Conservation (phyloP, 1,140 invertebrate genomes). For the Laodelphax striatellus region DNA sequence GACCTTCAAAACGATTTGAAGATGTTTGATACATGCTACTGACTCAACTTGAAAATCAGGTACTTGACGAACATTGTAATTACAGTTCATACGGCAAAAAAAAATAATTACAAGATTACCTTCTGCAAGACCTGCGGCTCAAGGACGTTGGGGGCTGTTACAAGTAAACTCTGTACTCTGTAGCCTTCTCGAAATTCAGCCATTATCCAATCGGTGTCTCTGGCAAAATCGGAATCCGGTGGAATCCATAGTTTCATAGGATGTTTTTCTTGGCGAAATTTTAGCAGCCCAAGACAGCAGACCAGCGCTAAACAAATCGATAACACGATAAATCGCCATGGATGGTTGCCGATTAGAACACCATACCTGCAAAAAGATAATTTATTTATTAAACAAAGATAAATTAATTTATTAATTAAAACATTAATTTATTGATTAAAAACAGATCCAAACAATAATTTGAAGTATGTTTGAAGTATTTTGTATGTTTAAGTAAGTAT, state of each 20-base stretch:
- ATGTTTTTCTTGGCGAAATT: conserved; percentile 48
- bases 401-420: no score
- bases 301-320: conserved; percentile 38
- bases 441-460: no score
- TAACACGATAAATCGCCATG: conserved; percentile 38
- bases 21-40: not conserved
- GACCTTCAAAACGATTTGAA: no score
- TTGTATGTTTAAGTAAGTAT: no score
- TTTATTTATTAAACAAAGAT: no score
- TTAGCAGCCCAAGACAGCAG: conserved; percentile 40
- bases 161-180: conserved; percentile 45
- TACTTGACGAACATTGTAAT: no score
- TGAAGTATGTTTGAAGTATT: no score
- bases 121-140: conserved; percentile 38
- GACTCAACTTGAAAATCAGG: no score
- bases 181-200: conserved; percentile 49
- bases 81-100: no score
- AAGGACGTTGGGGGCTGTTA: conserved; percentile 53
- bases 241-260: conserved; percentile 63
- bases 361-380: conserved; percentile 39
- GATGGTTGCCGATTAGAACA: conserved; percentile 34
- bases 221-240: conserved; percentile 49
- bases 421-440: no score
- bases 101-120: conserved; percentile 26
- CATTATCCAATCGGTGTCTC: conserved; percentile 58